phyloP scores from a whole-genome alignment of 2,113 vertebrate species.

The Aptenodytes forsteri region DNA sequence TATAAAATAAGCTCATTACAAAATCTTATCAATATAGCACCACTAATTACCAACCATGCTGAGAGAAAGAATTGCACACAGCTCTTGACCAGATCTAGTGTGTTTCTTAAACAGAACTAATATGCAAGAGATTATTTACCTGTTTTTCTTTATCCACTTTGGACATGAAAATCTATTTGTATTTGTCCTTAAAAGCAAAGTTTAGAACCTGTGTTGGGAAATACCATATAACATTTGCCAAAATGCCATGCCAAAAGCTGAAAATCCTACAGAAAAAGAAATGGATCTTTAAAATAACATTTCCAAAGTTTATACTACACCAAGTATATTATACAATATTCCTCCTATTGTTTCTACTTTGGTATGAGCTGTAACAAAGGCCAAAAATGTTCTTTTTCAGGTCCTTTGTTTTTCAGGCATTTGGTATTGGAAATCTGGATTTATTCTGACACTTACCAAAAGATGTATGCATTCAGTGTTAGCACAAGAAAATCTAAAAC shows the following conservation, averaged over 20 bases:
- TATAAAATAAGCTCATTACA: background rate
- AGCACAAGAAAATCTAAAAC: background rate
- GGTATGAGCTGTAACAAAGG: background rate
- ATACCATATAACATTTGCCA: conserved; percentile 50
- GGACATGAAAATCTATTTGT: conserved; percentile 57
- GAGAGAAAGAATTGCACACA: background rate
- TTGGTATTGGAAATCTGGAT: background rate
- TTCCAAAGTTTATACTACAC: background rate
- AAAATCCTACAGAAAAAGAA: conserved; percentile 47
- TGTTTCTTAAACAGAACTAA: conserved; percentile 3
- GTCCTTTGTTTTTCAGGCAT: background rate
- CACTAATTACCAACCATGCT: background rate
- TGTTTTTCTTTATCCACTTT: conserved; percentile 66
- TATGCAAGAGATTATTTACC: conserved; percentile 37
- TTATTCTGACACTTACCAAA: background rate
- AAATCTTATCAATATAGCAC: background rate
- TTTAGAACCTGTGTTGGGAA: conserved; percentile 71
- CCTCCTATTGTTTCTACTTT: background rate
- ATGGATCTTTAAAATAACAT: background rate
- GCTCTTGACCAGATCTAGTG: background rate
- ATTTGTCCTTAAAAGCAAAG: conserved; percentile 73
- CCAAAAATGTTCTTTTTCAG: background rate
- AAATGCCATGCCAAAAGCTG: conserved; percentile 61
- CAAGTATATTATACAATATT: background rate
- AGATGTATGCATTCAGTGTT: rapidly evolving